Evolutionary conservation across 2,888 invertebrate genomes (phyloP).

Genomic region (Tipula lateralis): DNA sequence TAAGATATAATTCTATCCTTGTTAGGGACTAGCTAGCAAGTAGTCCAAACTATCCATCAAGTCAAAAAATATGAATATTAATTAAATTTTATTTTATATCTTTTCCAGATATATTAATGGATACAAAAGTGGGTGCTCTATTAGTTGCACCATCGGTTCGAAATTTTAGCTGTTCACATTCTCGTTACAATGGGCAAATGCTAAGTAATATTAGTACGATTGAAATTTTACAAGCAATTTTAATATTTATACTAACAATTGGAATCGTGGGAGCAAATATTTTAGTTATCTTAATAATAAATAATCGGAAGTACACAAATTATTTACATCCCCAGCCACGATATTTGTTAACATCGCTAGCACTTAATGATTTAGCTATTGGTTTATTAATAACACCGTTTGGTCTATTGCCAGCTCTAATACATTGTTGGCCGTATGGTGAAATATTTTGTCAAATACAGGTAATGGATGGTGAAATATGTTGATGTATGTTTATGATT

Average conservation of each 20-base stretch:
- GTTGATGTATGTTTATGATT: neutral
- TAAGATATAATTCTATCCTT: too few relatives aligned
- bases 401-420: conserved; percentile 75
- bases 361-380: conserved; percentile 81
- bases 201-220: conserved; percentile 61
- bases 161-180: conserved; percentile 78
- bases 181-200: conserved; percentile 58
- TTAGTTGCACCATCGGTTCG: conserved; percentile 73
- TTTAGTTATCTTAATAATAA: conserved; percentile 75
- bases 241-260: conserved; percentile 70
- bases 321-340: conserved; percentile 86
- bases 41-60: too few relatives aligned
- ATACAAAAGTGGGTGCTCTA: conserved; percentile 57
- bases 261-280: conserved; percentile 77
- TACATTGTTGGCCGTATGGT: conserved; percentile 87
- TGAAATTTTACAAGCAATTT: conserved; percentile 69
- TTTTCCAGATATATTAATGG: conserved; percentile 42
- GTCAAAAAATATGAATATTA: too few relatives aligned
- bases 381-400: conserved; percentile 82
- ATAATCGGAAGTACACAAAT: conserved; percentile 75
- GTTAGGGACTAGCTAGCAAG: too few relatives aligned
- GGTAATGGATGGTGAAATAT: conserved; percentile 57
- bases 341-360: conserved; percentile 79
- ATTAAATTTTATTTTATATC: neutral
- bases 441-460: conserved; percentile 87